These are phyloP conservation scores for Dinomys branickii DNA, from an alignment of 2,113 vertebrate species.

Conservation along the genomic window DNA sequence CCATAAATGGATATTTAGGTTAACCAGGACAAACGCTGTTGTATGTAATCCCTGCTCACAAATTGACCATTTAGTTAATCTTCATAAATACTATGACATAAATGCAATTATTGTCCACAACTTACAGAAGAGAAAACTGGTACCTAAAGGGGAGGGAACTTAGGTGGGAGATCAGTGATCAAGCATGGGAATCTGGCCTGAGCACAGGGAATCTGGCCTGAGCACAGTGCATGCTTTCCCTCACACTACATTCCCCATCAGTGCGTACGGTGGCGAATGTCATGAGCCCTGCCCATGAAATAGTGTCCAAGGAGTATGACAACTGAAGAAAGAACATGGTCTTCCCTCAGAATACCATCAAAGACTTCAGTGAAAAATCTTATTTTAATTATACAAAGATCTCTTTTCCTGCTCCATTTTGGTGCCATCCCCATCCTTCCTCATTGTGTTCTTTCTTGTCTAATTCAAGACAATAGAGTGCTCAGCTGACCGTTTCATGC, in stretches of 20 bases:
- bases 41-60: background rate
- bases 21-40: background rate
- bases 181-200: background rate
- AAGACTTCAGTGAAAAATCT: background rate
- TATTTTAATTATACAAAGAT: background rate
- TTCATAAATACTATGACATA: background rate
- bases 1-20: background rate
- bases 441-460: background rate
- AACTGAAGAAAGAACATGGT: background rate
- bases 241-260: background rate
- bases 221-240: rapidly evolving
- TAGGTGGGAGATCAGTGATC: background rate
- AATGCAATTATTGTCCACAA: background rate
- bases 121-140: background rate
- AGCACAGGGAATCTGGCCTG: background rate
- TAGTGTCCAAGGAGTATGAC: background rate
- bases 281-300: background rate
- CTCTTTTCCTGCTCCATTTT: background rate
- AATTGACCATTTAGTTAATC: background rate
- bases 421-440: background rate
- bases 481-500: background rate
- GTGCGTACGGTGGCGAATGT: background rate
- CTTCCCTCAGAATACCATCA: background rate
- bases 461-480: background rate
- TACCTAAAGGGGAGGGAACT: background rate